A percentile compares a stretch with the other conserved stretches of the same genome.
Conservation (phyloP, 2,113 vertebrate genomes). For the Salvator merianae region DNA sequence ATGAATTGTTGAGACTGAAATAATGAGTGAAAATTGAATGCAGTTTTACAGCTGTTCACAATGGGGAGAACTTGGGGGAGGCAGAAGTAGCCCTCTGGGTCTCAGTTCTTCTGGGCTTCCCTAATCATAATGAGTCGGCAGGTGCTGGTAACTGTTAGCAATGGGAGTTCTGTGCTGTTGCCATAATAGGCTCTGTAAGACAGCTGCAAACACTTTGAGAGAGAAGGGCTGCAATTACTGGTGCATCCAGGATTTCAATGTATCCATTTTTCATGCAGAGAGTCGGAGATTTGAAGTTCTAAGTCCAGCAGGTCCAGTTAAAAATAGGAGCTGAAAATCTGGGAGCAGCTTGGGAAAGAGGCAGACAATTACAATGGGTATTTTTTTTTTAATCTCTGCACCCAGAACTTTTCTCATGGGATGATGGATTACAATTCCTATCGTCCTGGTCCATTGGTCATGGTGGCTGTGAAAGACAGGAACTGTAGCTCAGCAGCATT, state of each 20-base stretch:
- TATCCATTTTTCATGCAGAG: not conserved
- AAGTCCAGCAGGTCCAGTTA: not conserved
- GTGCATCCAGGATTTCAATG: not conserved
- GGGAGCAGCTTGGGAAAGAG: not conserved
- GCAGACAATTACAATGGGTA: not conserved
- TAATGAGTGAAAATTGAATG: constrained; percentile 13
- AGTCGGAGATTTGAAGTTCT: constrained; percentile 1
- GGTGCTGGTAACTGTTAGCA: not conserved
- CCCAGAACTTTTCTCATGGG: not conserved
- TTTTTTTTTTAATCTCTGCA: not conserved
- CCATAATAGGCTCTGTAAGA: not conserved
- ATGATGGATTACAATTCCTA: not conserved
- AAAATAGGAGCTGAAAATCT: not conserved
- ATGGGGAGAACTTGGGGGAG: not conserved
- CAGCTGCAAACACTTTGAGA: not conserved
- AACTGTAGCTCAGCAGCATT: not conserved
- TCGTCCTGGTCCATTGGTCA: not conserved
- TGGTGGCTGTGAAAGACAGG: not conserved
- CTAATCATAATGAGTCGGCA: not conserved
- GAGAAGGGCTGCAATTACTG: not conserved
- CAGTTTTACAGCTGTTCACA: not conserved
- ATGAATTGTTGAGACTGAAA: constrained; percentile 5
- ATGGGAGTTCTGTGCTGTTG: not conserved
- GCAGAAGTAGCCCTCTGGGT: not conserved
- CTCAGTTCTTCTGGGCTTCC: not conserved